These are phyloP conservation scores for Lindbergichthys nudifrons DNA, from an alignment of 2,797 vertebrate genomes.

Conservation along the genomic window DNA sequence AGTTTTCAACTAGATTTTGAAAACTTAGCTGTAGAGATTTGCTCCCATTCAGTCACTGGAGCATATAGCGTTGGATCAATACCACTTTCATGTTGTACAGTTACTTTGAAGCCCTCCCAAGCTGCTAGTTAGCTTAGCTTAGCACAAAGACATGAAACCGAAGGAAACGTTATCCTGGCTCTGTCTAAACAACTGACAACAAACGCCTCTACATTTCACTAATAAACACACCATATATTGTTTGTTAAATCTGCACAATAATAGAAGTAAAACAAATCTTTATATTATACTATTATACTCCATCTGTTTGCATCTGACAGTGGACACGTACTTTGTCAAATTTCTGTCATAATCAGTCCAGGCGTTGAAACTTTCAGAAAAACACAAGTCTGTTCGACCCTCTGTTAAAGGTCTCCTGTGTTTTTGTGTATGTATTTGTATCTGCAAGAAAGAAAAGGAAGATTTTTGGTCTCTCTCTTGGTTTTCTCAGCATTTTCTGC, in stretches of 20 bases:
- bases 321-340: no score
- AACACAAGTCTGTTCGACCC: background rate
- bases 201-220: background rate
- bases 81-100: background rate
- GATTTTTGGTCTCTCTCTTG: slow-evolving; percentile 39
- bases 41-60: background rate
- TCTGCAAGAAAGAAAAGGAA: slow-evolving; percentile 15
- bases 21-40: slow-evolving; percentile 5
- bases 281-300: background rate
- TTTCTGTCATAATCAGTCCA: slow-evolving; percentile 1
- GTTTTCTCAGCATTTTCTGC: slow-evolving; percentile 34
- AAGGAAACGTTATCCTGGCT: background rate
- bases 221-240: no score
- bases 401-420: background rate
- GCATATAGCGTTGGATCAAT: background rate
- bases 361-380: slow-evolving; percentile 7
- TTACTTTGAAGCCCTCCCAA: background rate
- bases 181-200: background rate
- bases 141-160: background rate
- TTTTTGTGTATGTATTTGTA: slow-evolving; percentile 11
- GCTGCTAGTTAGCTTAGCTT: background rate
- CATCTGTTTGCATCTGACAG: background rate
- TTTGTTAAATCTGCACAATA: background rate
- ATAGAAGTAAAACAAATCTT: background rate
- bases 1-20: background rate